Percentiles rank a stretch among this genome's conserved stretches.
phyloP scores from a whole-genome alignment of 2,888 invertebrate genomes.

The Coelogynopora nodosa region DNA sequence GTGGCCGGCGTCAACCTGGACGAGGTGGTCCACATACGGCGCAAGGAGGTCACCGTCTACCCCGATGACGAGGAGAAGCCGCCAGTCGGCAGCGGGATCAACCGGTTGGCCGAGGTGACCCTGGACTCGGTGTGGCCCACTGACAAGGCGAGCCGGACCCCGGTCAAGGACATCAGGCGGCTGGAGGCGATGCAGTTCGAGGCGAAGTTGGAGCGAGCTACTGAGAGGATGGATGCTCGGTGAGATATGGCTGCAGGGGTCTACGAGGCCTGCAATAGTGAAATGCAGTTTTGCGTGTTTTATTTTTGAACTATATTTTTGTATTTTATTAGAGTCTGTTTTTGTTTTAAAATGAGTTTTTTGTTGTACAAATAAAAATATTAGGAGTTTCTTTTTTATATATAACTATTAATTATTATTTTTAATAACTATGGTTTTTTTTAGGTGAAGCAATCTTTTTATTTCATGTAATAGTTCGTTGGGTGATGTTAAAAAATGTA shows the following conservation, averaged over 20 bases:
- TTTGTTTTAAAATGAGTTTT: too few species aligned
- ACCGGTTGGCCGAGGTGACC: constrained; percentile 79
- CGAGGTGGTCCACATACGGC: constrained; percentile 80
- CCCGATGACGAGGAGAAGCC: constrained; percentile 85
- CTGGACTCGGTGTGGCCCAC: constrained; percentile 89
- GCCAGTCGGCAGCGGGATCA: constrained; percentile 78
- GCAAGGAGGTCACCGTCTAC: constrained; percentile 90
- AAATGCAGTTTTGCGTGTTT: neutral
- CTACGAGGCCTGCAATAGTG: neutral
- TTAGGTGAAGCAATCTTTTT: too few species aligned
- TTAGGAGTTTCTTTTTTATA: too few species aligned
- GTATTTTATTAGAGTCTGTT: too few species aligned
- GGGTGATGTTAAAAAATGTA: too few species aligned
- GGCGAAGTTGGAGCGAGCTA: constrained; percentile 76
- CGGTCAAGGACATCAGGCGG: constrained; percentile 75
- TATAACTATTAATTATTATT: too few species aligned
- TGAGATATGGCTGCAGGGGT: neutral
- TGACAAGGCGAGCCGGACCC: constrained; percentile 75
- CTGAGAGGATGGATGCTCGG: constrained; percentile 79
- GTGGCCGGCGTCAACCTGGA: constrained; percentile 81
- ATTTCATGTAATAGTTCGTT: too few species aligned
- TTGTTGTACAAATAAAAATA: too few species aligned
- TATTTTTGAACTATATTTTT: too few species aligned
- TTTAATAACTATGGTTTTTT: too few species aligned
- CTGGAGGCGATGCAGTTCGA: constrained; percentile 78